phyloP scores from a whole-genome alignment of 2,888 invertebrate genomes.

The Trachelus tabidus region DNA sequence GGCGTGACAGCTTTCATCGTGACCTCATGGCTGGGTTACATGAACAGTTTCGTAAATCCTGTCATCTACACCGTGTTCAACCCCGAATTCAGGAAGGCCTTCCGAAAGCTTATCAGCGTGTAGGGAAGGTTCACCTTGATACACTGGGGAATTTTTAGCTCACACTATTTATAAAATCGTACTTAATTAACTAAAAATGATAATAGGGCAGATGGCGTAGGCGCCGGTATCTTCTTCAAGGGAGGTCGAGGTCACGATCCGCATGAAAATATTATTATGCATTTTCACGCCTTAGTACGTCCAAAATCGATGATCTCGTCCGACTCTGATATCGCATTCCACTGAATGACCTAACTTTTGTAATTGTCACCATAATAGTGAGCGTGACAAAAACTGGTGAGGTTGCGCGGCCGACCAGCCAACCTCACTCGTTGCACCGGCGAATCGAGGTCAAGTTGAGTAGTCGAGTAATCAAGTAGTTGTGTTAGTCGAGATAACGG shows the following conservation, averaged over 20 bases:
- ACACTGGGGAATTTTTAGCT: background rate
- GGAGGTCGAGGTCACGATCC: background rate
- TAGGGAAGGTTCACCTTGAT: constrained; percentile 22
- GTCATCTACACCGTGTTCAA: constrained; percentile 96
- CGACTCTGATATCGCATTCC: background rate
- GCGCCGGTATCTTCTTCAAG: background rate
- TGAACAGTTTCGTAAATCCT: constrained; percentile 94
- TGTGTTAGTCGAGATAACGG: background rate
- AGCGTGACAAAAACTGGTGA: background rate
- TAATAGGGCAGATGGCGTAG: background rate
- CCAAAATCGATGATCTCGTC: background rate
- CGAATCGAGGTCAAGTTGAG: background rate
- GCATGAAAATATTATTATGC: background rate
- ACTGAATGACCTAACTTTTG: background rate
- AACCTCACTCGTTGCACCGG: background rate
- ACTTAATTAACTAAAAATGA: background rate
- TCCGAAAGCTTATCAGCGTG: constrained; percentile 85
- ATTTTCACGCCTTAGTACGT: background rate
- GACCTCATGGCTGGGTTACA: constrained; percentile 98
- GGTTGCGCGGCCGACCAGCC: background rate
- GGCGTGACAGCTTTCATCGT: constrained; percentile 91
- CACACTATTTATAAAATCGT: background rate
- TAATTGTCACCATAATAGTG: background rate
- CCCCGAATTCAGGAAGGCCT: constrained; percentile 98
- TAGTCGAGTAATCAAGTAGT: background rate